A percentile compares a stretch with the other conserved stretches of the same genome.
phyloP scores from a whole-genome alignment of 92 coral and sea anemone species.

The Desmophyllum pertusum region DNA sequence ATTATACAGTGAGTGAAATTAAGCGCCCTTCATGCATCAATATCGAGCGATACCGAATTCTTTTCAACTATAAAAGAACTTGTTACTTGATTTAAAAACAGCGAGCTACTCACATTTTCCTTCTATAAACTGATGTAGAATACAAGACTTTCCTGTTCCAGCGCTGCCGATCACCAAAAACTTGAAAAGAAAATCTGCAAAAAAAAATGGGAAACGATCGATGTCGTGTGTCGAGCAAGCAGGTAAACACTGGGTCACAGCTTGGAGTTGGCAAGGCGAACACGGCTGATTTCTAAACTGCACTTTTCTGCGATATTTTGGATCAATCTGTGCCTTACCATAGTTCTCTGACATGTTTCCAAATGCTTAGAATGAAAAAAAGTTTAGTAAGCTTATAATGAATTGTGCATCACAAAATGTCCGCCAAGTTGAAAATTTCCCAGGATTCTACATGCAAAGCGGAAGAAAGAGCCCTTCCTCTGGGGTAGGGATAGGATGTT shows the following conservation, averaged over 20 bases:
- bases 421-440: constrained; percentile 56
- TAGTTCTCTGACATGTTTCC: constrained; percentile 93
- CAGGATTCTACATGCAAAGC: constrained; percentile 55
- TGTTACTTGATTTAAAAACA: background rate
- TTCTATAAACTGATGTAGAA: constrained; percentile 97
- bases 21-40: background rate
- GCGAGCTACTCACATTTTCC: constrained; percentile 91
- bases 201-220: no score
- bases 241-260: background rate
- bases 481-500: constrained; percentile 32
- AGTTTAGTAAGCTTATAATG: constrained; percentile 14
- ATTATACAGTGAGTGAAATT: background rate
- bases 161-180: constrained; percentile 99
- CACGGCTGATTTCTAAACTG: background rate
- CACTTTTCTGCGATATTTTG: background rate
- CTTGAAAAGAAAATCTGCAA: constrained; percentile 97
- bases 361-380: constrained; percentile 33
- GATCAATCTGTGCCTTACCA: constrained; percentile 60
- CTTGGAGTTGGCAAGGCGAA: background rate
- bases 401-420: constrained; percentile 53
- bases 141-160: constrained; percentile 98
- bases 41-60: background rate
- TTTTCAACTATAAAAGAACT: background rate
- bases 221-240: no score
- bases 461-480: constrained; percentile 23